Conservation (phyloP, 1,140 invertebrate species). For the Pentalonia nigronervosa region DNA sequence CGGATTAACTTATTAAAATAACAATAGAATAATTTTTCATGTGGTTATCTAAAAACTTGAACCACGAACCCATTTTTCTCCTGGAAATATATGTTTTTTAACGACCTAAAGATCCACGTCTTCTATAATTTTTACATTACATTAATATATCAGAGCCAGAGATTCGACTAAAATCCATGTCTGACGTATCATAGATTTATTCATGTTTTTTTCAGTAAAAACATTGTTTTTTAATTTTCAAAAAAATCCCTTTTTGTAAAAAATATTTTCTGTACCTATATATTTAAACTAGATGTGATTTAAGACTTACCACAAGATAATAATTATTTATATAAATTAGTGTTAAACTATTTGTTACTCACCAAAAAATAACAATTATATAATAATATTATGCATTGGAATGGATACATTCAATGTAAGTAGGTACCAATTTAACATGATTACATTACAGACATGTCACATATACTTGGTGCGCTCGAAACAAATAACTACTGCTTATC, state of each 20-base stretch:
- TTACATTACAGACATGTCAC: too few relatives aligned
- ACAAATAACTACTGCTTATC: too few relatives aligned
- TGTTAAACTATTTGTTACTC: too few relatives aligned
- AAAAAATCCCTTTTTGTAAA: too few relatives aligned
- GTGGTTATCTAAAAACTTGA: not conserved
- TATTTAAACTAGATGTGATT: not conserved
- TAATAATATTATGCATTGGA: too few relatives aligned
- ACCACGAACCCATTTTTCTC: not conserved
- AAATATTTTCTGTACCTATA: too few relatives aligned
- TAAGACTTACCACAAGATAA: not conserved
- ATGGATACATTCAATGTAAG: too few relatives aligned
- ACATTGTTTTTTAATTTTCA: too few relatives aligned
- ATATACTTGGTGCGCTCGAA: too few relatives aligned
- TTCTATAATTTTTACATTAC: not conserved
- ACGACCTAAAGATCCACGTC: not conserved
- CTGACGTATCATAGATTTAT: not conserved
- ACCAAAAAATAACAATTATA: too few relatives aligned
- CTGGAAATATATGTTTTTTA: not conserved
- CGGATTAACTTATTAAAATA: not conserved
- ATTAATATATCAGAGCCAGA: not conserved
- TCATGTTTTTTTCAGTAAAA: too few relatives aligned
- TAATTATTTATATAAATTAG: not conserved
- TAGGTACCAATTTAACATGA: too few relatives aligned
- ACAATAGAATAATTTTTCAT: not conserved
- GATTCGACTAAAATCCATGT: not conserved